Percentiles rank a stretch among this genome's conserved stretches.
These are phyloP conservation scores for Macrotus californicus DNA, from an alignment of 2,113 vertebrate species.

Conservation along the genomic window DNA sequence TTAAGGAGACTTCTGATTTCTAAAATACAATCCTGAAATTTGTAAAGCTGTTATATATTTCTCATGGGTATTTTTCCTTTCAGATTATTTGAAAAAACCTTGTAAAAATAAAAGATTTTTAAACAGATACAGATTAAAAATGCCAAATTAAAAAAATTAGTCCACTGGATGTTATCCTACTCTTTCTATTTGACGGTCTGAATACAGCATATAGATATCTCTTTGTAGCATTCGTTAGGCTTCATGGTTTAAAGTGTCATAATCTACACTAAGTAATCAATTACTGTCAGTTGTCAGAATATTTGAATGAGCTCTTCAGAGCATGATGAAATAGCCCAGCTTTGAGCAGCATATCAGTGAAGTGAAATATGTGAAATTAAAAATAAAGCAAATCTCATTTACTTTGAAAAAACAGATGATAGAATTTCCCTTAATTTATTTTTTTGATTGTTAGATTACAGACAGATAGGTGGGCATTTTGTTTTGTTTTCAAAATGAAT, in stretches of 20 bases:
- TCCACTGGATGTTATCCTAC: background rate
- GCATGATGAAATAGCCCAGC: conserved; percentile 29
- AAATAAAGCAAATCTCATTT: conserved; percentile 2
- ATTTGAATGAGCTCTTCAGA: conserved; percentile 47
- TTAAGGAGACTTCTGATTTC: background rate
- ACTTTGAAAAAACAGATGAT: background rate
- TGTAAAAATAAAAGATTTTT: background rate
- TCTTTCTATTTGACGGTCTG: background rate
- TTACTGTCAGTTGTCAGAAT: conserved; percentile 65
- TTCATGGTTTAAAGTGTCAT: conserved; percentile 64
- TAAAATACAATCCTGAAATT: conserved; percentile 7
- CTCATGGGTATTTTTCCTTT: background rate
- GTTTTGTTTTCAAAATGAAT: background rate
- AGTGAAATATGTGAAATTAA: background rate
- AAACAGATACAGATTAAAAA: background rate
- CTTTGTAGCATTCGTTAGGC: conserved; percentile 59
- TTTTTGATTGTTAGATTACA: background rate
- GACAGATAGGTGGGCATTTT: background rate
- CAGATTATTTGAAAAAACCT: background rate
- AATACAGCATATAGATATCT: conserved; percentile 29
- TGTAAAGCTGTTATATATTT: background rate
- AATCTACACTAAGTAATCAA: conserved; percentile 54
- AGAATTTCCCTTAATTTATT: background rate
- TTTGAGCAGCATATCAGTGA: background rate
- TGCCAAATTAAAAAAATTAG: background rate